Evolutionary conservation across 2,113 vertebrate genomes (phyloP).

Genomic region (Haemorhous mexicanus): DNA sequence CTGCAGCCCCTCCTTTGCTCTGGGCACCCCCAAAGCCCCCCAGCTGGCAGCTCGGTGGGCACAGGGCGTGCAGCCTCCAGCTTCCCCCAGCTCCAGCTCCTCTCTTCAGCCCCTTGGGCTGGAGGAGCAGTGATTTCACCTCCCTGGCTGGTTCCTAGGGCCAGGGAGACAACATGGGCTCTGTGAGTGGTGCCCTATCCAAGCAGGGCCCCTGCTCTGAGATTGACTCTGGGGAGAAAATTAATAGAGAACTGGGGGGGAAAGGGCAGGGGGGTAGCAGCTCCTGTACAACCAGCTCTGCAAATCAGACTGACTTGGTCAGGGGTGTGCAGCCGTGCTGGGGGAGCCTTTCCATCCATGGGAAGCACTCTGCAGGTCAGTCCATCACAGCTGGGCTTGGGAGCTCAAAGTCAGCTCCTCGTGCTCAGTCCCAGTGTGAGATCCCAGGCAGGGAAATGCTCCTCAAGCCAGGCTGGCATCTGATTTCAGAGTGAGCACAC

Average conservation of each 20-base stretch:
- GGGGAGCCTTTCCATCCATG: neutral
- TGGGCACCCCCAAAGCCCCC: neutral
- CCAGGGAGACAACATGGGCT: neutral
- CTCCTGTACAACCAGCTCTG: neutral
- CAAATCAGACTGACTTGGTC: neutral
- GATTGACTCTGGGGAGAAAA: neutral
- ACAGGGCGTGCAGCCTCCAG: rapidly evolving
- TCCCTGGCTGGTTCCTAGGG: neutral
- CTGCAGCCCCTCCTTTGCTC: neutral
- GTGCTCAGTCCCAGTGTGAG: neutral
- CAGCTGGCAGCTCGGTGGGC: rapidly evolving
- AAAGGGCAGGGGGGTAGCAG: neutral
- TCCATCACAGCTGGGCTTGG: rapidly evolving
- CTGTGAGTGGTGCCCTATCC: too few species aligned
- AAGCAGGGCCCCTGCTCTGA: neutral
- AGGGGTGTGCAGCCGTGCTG: rapidly evolving
- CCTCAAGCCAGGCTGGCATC: neutral
- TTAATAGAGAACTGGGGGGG: neutral
- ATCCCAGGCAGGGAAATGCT: neutral
- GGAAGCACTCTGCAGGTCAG: neutral
- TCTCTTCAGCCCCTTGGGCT: neutral
- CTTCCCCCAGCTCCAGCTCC: neutral
- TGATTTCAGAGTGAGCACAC: neutral
- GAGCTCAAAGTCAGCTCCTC: neutral
- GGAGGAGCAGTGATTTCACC: neutral